Evolutionary conservation across 1,140 invertebrate genomes (phyloP).

Genomic region (Acromyrmex heyeri): DNA sequence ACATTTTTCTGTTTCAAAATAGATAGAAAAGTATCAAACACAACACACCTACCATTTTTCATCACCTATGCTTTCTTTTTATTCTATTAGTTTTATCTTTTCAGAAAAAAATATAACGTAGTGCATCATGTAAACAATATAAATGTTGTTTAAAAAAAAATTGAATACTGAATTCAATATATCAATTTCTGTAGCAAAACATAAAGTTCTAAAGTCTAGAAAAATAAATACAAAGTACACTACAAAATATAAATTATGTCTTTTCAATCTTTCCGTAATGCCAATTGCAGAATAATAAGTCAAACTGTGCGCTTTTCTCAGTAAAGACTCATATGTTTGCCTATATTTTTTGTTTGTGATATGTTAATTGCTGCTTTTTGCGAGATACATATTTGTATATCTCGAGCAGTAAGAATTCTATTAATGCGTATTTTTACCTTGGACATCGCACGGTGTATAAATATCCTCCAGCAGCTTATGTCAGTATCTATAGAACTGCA

Average conservation of each 20-base stretch:
- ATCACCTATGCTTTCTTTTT: background rate
- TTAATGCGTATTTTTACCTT: background rate
- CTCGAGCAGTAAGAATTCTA: background rate
- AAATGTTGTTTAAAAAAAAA: constrained; percentile 1
- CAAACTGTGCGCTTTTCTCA: background rate
- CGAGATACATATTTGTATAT: background rate
- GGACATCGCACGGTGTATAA: background rate
- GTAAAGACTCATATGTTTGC: background rate
- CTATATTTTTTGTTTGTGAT: background rate
- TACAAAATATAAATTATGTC: background rate
- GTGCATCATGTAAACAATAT: background rate
- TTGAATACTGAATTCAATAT: background rate
- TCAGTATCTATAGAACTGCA: background rate
- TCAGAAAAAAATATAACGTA: background rate
- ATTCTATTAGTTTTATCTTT: constrained; percentile 3
- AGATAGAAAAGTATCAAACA: constrained; percentile 23
- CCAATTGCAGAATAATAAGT: background rate
- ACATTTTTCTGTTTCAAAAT: constrained; percentile 51
- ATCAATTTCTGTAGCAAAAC: background rate
- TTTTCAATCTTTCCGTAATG: background rate
- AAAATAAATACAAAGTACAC: background rate
- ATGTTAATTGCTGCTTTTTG: constrained; percentile 1
- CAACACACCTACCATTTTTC: constrained; percentile 6
- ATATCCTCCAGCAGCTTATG: constrained; percentile 12
- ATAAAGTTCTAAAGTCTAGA: background rate